Percentiles rank a stretch among this genome's conserved stretches.
Evolutionary conservation across 2,113 vertebrate genomes (phyloP).

Genomic region (Chroicocephalus ridibundus): DNA sequence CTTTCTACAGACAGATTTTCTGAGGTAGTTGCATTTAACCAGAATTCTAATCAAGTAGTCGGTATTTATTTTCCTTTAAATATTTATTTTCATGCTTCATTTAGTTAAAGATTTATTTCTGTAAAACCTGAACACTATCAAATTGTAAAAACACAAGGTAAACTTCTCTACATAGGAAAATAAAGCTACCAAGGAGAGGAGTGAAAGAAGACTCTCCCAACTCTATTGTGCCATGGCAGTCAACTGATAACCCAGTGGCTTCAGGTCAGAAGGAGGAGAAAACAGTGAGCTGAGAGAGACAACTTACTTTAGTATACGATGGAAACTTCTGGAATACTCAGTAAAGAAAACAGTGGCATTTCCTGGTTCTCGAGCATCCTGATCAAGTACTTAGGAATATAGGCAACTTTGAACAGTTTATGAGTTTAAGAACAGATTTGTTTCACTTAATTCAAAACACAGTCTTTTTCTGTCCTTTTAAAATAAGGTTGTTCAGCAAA

Average conservation of each 20-base stretch:
- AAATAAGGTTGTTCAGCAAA: neutral
- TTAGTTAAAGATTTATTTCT: neutral
- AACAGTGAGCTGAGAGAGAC: neutral
- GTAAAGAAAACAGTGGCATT: neutral
- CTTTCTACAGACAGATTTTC: neutral
- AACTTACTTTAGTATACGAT: neutral
- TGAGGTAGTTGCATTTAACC: neutral
- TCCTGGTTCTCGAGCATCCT: neutral
- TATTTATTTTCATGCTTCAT: neutral
- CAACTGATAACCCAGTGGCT: neutral
- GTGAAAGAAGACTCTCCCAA: neutral
- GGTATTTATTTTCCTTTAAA: neutral
- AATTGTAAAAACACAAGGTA: neutral
- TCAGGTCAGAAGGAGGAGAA: neutral
- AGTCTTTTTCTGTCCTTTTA: neutral
- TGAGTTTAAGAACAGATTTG: neutral
- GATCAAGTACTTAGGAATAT: neutral
- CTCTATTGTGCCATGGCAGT: neutral
- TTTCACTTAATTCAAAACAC: neutral
- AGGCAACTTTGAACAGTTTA: neutral
- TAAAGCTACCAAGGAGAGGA: neutral
- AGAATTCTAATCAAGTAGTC: neutral
- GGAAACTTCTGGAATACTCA: neutral
- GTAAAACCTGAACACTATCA: neutral
- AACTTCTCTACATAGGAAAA: neutral